Evolutionary conservation across 2,888 invertebrate genomes (phyloP), one percentile per base, ranked within the genome.

Genomic region (Ellobium chinense): DNA sequence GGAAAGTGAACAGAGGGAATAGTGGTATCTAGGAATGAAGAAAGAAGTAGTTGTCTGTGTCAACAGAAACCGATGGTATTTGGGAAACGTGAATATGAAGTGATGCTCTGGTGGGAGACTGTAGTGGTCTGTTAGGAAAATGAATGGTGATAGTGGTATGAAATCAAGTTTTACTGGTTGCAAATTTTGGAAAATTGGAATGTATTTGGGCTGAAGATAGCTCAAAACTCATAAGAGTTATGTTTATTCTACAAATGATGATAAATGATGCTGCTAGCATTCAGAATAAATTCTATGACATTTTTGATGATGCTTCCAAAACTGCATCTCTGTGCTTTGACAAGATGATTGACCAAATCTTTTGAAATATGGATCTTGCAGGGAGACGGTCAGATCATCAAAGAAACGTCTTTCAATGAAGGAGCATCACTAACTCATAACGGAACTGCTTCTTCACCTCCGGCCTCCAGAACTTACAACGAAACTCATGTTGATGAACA

Each of bases 341-440:
- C n/a, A n/a, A n/a, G n/a, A n/a, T n/a, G n/a, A n/a, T n/a, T n/a
- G n/a, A n/a, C n/a, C n/a, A n/a, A n/a, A n/a, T n/a, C n/a, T n/a
- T n/a, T n/a, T n/a, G n/a, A n/a, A n/a, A n/a, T n/a, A n/a, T n/a
- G n/a, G n/a, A n/a, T n/a, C n/a, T 46, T 70, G 27, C 21, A 72
- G 72, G 58, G 60, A 58, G 36, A 36, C 31, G 34, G n/a, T n/a
- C 21, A 31, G 21, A 31, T n/a, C n/a, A 29, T n/a, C 12, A 60
- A 72, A 37, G 72, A 72, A 72, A 58, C 70, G 34, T 72, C 60
- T 18, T 34, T 37, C 18, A 72, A 12, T 12, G 1, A 2, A 37
- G 60, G 27, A 60, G 18, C 1, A n/a, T n/a, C n/a, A 7, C 5
- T 34, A 58, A n/a, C 12, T 2, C 24, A 24, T 27, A 36, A 24